Conservation (phyloP, 2,113 vertebrate genomes). For the Thermophis baileyi region DNA sequence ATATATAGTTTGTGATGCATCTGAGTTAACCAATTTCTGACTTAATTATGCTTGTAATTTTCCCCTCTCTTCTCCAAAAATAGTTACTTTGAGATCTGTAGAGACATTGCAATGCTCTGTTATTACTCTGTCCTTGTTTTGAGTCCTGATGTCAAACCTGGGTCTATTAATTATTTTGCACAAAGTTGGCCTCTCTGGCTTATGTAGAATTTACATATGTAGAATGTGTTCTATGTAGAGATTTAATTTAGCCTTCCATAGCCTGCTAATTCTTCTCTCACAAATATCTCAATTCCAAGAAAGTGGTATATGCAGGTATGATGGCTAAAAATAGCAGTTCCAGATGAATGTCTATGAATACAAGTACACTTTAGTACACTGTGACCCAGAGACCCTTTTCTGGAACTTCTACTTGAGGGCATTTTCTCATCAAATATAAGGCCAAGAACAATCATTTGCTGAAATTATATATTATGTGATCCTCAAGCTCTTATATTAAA, state of each 20-base stretch:
- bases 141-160: not conserved
- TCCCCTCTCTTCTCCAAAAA: not conserved
- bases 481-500: not conserved
- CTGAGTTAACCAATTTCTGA: not conserved
- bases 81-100: not conserved
- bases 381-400: not conserved
- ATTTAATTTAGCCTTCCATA: not conserved
- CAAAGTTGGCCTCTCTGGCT: not conserved
- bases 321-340: not conserved
- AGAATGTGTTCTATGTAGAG: not conserved
- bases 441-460: not conserved
- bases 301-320: not conserved
- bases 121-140: not conserved
- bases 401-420: not conserved
- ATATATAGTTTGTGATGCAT: not conserved
- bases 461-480: not conserved
- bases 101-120: not conserved
- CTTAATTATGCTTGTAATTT: not conserved
- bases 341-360: not conserved
- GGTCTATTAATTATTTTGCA: not conserved
- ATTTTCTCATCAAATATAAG: not conserved
- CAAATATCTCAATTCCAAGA: not conserved
- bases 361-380: not conserved
- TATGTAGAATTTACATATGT: not conserved
- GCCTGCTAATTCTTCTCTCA: not conserved